These are phyloP conservation scores for Australoheros scitulus DNA, from an alignment of 2,113 vertebrate genomes.

Conservation along the genomic window DNA sequence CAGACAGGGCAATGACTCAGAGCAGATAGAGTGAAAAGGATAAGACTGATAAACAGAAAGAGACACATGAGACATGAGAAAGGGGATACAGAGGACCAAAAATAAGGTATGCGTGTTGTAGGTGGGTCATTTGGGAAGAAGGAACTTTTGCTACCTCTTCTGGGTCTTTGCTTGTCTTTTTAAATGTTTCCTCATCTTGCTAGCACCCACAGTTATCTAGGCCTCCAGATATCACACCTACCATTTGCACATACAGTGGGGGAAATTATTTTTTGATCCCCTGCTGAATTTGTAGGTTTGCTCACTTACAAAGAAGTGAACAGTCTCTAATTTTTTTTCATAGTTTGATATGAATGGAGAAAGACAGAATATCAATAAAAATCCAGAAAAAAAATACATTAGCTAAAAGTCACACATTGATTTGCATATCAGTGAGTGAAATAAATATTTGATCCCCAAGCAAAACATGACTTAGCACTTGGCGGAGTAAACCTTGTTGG, in stretches of 20 bases:
- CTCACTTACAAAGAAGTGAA: too few species aligned
- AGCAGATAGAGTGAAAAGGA: background rate
- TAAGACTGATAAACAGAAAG: background rate
- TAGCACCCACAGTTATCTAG: background rate
- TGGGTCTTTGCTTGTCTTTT: constrained; percentile 4
- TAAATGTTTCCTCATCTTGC: background rate
- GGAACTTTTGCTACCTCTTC: background rate
- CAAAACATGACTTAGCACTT: too few species aligned
- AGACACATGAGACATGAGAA: background rate
- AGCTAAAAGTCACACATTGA: too few species aligned
- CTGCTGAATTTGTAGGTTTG: too few species aligned
- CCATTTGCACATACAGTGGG: background rate
- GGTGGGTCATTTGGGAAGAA: background rate
- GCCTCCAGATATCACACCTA: background rate
- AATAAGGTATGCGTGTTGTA: background rate
- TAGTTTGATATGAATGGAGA: too few species aligned
- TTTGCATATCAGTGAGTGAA: too few species aligned
- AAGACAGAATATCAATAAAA: too few species aligned
- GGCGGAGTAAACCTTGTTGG: too few species aligned
- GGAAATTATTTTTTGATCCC: too few species aligned
- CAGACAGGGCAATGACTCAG: constrained; percentile 19
- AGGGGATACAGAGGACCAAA: background rate
- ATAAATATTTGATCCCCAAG: too few species aligned
- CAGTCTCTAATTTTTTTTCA: too few species aligned
- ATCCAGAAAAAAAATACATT: too few species aligned